Conservation (phyloP, 2,797 vertebrate species). For the Helarctos malayanus region DNA sequence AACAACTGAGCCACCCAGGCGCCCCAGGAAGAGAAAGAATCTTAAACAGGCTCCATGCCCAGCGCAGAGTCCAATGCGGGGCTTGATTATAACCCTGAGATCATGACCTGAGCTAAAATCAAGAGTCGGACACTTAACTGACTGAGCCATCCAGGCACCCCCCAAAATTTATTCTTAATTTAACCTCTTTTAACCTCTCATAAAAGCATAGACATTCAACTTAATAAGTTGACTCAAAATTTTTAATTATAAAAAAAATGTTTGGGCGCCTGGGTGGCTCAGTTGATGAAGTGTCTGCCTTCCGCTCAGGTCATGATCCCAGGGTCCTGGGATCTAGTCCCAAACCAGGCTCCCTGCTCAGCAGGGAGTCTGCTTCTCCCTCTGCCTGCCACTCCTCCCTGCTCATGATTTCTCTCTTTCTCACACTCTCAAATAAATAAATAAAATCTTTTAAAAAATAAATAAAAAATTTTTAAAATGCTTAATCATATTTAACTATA, state of each 20-base stretch:
- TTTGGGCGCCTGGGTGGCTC: too few species aligned
- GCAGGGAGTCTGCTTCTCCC: background rate
- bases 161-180: background rate
- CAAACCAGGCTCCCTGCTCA: background rate
- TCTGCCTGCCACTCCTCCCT: background rate
- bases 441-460: background rate
- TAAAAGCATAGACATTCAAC: constrained; percentile 26
- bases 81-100: background rate
- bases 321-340: too few species aligned
- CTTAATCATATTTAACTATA: background rate
- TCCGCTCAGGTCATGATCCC: too few species aligned
- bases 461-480: background rate
- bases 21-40: background rate
- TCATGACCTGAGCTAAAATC: background rate
- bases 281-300: too few species aligned
- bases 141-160: background rate
- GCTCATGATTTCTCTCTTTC: background rate
- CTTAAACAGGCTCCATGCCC: background rate
- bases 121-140: background rate
- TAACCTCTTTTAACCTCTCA: constrained; percentile 50
- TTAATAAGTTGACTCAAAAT: background rate
- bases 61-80: background rate
- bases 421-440: background rate
- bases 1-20: too few species aligned
- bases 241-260: background rate